Evolutionary conservation across 2,113 vertebrate genomes (phyloP).

Genomic region (Heptranchias perlo): DNA sequence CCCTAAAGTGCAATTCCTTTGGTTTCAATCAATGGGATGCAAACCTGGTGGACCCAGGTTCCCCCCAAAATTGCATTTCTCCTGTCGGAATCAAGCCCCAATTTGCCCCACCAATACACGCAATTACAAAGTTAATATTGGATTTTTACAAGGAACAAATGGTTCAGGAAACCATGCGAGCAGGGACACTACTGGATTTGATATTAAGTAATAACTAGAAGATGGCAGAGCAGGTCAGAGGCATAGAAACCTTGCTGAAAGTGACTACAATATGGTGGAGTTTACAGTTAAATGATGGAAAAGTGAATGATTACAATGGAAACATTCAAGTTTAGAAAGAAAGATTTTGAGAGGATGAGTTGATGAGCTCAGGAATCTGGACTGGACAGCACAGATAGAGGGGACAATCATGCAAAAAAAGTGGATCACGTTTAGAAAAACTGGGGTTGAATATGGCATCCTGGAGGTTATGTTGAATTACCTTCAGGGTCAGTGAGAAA

Average conservation of each 20-base stretch:
- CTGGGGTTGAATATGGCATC: not conserved
- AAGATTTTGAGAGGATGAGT: not conserved
- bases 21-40: not conserved
- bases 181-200: not conserved
- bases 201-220: not conserved
- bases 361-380: not conserved
- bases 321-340: not conserved
- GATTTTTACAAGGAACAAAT: not conserved
- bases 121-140: not conserved
- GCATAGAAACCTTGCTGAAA: not conserved
- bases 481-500: not conserved
- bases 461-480: not conserved
- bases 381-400: not conserved
- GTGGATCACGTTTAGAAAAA: not conserved
- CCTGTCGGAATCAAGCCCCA: not conserved
- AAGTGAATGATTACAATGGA: not conserved
- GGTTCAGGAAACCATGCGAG: not conserved
- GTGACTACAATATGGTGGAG: not conserved
- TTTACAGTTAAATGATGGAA: not conserved
- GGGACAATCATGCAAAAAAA: not conserved
- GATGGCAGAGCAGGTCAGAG: not conserved
- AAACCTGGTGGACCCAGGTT: not conserved
- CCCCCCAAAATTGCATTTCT: not conserved
- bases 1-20: not conserved
- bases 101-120: not conserved